Evolutionary conservation across 2,113 vertebrate species (phyloP).

Genomic region (Actenoides hombroni): DNA sequence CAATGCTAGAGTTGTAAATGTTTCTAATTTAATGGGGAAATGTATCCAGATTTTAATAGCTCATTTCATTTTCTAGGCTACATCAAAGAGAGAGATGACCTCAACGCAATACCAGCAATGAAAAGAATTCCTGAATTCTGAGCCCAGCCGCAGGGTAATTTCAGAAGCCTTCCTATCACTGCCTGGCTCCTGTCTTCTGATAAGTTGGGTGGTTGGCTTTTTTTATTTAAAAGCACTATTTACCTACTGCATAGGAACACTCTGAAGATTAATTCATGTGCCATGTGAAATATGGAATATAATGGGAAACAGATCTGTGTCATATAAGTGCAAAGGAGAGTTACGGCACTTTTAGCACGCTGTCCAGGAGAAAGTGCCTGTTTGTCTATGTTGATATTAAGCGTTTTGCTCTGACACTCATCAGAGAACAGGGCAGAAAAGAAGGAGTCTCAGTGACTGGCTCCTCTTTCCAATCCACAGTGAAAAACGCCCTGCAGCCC

Average conservation of each 20-base stretch:
- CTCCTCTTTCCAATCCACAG: neutral
- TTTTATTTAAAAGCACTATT: neutral
- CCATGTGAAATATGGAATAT: neutral
- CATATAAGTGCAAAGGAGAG: neutral
- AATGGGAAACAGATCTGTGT: neutral
- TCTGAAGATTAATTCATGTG: neutral
- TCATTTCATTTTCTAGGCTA: conserved; percentile 31
- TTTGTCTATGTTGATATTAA: neutral
- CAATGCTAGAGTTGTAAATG: neutral
- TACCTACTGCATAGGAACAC: neutral
- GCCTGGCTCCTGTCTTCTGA: neutral
- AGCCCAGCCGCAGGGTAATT: neutral
- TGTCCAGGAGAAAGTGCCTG: neutral
- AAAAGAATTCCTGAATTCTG: conserved; percentile 10
- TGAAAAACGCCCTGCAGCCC: neutral
- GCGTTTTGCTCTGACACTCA: neutral
- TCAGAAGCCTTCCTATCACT: neutral
- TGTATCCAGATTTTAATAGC: conserved; percentile 36
- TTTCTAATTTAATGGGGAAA: conserved; percentile 17
- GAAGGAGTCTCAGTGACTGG: neutral
- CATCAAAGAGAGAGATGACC: conserved; percentile 16
- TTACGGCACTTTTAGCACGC: neutral
- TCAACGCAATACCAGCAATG: neutral
- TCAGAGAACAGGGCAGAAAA: neutral
- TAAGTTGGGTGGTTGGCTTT: neutral